phyloP scores from a whole-genome alignment of 2,113 vertebrate species.

The Lonchura striata region DNA sequence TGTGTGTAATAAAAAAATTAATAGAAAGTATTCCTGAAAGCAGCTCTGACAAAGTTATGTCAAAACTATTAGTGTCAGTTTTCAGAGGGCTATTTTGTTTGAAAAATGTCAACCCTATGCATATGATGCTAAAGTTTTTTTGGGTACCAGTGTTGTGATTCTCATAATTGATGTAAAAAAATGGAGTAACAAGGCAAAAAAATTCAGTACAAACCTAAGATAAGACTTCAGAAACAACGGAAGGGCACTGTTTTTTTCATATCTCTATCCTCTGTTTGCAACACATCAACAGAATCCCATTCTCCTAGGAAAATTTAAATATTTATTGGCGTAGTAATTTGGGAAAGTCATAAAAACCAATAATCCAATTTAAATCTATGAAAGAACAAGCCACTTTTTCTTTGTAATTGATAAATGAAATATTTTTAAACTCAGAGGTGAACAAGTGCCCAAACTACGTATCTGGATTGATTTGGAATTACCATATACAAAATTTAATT shows the following conservation, averaged over 20 bases:
- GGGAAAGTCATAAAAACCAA: background rate
- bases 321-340: background rate
- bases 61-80: background rate
- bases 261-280: background rate
- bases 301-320: background rate
- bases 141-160: background rate
- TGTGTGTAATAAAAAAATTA: background rate
- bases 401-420: background rate
- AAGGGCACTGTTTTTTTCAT: accelerated
- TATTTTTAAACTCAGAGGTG: background rate
- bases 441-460: background rate
- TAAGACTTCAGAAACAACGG: background rate
- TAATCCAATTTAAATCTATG: background rate
- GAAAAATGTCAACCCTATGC: background rate
- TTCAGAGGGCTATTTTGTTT: background rate
- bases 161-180: background rate
- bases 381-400: background rate
- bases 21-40: background rate
- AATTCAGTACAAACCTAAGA: background rate
- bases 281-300: background rate
- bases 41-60: background rate
- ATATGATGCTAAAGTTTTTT: background rate
- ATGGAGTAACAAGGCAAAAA: background rate
- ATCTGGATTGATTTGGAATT: background rate
- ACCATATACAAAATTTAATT: background rate